phyloP scores from a whole-genome alignment of 1,140 invertebrate species.

The Dysdera silvatica region DNA sequence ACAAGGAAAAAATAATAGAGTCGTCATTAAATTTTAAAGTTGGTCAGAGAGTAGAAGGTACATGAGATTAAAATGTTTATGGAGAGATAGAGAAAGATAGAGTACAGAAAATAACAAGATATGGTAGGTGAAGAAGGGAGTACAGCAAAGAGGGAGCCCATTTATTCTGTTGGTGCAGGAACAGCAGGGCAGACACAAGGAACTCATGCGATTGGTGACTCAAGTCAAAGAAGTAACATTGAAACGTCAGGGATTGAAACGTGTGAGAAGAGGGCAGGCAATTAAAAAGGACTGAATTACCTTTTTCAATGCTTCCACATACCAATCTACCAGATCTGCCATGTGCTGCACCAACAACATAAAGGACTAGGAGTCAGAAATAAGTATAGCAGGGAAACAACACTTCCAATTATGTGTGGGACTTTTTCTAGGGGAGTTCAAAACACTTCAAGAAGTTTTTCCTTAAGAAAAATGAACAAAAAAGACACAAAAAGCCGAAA shows the following conservation, averaged over 20 bases:
- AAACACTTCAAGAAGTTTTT: slow-evolving; percentile 28
- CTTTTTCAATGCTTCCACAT: slow-evolving; percentile 36
- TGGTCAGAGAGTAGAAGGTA: no score
- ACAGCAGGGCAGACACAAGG: not conserved
- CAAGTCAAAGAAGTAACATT: slow-evolving; percentile 2
- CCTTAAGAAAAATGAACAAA: slow-evolving; percentile 27
- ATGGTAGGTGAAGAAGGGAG: no score
- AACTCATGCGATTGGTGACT: not conserved
- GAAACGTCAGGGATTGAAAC: slow-evolving; percentile 6
- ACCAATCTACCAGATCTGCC: slow-evolving; percentile 36
- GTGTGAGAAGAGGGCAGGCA: not conserved
- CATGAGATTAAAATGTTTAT: no score
- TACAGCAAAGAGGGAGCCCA: not conserved
- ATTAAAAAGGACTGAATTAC: slow-evolving; percentile 30
- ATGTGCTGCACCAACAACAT: slow-evolving; percentile 36
- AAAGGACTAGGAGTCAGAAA: slow-evolving; percentile 30
- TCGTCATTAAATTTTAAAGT: no score
- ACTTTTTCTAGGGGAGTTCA: slow-evolving; percentile 30
- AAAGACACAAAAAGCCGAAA: slow-evolving; percentile 29
- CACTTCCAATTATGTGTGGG: slow-evolving; percentile 25
- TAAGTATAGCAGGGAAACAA: slow-evolving; percentile 31
- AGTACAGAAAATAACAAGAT: no score
- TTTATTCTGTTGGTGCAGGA: slow-evolving; percentile 27
- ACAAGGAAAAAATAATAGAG: no score
- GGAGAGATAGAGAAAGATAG: no score